Evolutionary conservation across 1,140 invertebrate genomes (phyloP), one percentile per base, ranked within the genome.

Genomic region (Anoplolepis gracilipes): DNA sequence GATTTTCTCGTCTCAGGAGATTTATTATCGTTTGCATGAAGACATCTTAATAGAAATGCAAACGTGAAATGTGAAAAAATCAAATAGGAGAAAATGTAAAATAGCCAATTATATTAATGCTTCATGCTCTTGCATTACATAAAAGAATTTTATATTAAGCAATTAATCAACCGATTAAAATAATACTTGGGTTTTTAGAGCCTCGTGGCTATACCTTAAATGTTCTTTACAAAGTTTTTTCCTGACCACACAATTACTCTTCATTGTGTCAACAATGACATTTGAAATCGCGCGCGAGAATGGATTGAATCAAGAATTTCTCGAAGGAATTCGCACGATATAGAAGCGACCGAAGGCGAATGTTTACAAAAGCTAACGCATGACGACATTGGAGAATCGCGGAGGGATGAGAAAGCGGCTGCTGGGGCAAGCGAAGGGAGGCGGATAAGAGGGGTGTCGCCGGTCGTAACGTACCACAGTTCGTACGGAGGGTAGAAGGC

Each of bases 401-500:
- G 59, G 64, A 77, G 84, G 75, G 82, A 30, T 81, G 69, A 85
- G 67, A 55, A 72, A 69, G 55, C 49, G 87, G 72, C 62, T 69
- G 72, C 49, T 78, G 72, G 72, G 36, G 59, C 65, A 64, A 49
- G 72, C 72, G 73, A 86, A 87, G 75, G 78, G 85, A 85, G 78
- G 82, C 69, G 89, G 73, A 87, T 88, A 73, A 81, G 78, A 36
- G 55, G 65, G 73, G 75, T 46, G 75, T 67, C 77, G 39, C 64
- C 72, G 85, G 59, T 84, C 90, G 87, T 91, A 90, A 91, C 88
- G 22, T 75, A 85, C 76, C 77, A 46, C 57, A 89, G 90, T 61
- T 61, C 57, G 57, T 77, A 69, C 88, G 89, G 87, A 92, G 91
- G 92, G 92, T 92, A 89, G 90, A 92, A 91, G 91, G 90, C 89